Evolutionary conservation across 2,113 vertebrate species (phyloP), one percentile per base, ranked within the genome.

Genomic region (Vulpes vulpes): DNA sequence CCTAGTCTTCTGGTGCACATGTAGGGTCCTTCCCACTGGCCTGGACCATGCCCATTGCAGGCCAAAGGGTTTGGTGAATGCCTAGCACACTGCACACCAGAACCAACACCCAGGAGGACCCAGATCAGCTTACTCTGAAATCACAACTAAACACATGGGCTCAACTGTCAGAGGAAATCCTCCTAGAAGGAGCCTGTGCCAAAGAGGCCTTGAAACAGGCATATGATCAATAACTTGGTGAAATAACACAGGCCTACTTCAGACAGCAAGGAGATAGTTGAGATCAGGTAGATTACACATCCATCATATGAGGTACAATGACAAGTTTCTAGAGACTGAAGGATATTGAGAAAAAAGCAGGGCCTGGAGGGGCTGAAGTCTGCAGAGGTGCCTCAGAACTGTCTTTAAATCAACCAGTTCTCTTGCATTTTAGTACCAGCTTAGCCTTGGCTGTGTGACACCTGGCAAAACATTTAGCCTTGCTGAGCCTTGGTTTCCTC

Each of bases 371-470:
- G 19, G 22, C 23, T 27, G 35, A 64, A 64, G 23, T n/a, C 11
- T 89, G 17, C 62, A 35, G 14, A 85, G 57, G 25, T 65, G 51
- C 67, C 51, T 97, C 87, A n/a, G 23, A 88, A 73, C 49, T 49
- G 43, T 69, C 74, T 93, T 78, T 35, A 71, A 92, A 73, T 35
- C 35, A 88, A 11, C 59, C 51, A 55, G 1, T 69, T 92, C 27
- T 55, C 74, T 59, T 19, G 14, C 78, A 23, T 71, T 30, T 51
- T 38, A 55, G 20, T 62, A 59, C 53, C 81, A 62, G 32, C 57
- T 90, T 53, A 59, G 74, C 80, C 51, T 62, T 53, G 35, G 84
- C 64, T 96, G 19, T 55, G 55, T 86, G 83, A 97, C 25, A 25
- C 8, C n/a, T 69, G 12, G 49, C 49, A 51, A 93, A 78, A 62